phyloP scores from a whole-genome alignment of 2,888 invertebrate species.

The Eurytoma californica region DNA sequence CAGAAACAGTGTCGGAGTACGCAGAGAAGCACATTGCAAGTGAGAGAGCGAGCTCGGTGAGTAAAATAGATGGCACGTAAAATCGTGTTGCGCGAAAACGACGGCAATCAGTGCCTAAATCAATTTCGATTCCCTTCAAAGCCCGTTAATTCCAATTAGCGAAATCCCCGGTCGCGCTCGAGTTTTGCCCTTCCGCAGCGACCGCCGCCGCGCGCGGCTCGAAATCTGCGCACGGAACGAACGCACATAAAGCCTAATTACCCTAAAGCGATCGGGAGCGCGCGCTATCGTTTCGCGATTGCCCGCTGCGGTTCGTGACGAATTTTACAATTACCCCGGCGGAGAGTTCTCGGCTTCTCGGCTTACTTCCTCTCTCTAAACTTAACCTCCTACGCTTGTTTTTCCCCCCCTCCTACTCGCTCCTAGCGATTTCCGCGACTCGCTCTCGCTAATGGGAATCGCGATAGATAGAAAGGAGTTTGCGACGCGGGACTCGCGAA shows the following conservation, averaged over 20 bases:
- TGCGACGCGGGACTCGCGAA: neutral
- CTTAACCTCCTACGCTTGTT: conserved; percentile 2
- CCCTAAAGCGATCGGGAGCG: conserved; percentile 49
- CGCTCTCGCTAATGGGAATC: conserved; percentile 50
- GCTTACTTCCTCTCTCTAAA: conserved; percentile 31
- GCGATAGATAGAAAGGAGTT: conserved; percentile 35
- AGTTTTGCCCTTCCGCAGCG: conserved; percentile 37
- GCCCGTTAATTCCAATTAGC: conserved; percentile 70
- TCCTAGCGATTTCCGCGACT: conserved; percentile 45
- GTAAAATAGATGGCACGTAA: conserved; percentile 48
- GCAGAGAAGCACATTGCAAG: neutral
- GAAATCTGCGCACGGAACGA: conserved; percentile 31
- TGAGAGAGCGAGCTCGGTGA: neutral
- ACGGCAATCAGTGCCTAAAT: conserved; percentile 65
- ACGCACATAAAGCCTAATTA: conserved; percentile 57
- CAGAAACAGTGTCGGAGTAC: neutral
- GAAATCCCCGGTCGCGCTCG: conserved; percentile 60
- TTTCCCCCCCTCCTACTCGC: neutral
- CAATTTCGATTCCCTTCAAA: conserved; percentile 66
- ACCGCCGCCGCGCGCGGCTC: neutral
- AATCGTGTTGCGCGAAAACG: conserved; percentile 46
- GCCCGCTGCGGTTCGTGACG: conserved; percentile 48
- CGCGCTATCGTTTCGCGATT: conserved; percentile 45
- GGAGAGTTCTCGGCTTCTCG: conserved; percentile 25
- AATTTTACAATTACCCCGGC: conserved; percentile 49